Base-by-base conservation (phyloP, 2,797 vertebrate genomes). In the Salarias fasciatus region DNA sequence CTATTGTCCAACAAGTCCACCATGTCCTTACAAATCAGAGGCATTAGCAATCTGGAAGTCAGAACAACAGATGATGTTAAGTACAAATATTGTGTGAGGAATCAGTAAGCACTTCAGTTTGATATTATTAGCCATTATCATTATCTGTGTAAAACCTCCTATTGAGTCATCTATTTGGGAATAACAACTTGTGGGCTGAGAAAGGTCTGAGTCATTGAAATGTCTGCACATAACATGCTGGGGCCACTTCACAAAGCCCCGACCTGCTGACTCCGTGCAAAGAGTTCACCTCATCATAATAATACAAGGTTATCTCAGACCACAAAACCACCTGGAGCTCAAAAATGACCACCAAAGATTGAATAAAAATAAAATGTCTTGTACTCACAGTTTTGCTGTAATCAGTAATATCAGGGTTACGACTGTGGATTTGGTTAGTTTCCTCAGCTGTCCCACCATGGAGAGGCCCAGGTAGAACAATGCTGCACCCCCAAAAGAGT, bases 341-440 rank as follows among this genome's bases (percentile, higher is more conserved):
- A 3, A 29, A 45, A 70, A 63, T 45, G 4, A n/a, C 33, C 5
- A 41, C 41, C 0, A 30, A 18, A 24, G 3, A 2, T 37, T 14
- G 66, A 33, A 33, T 5, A 60, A 61, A 14, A 30, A 0, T 0
- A 43, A 31, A 7, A 33, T 6, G 24, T 44, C 50, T 68, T 63
- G 4, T 30, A 97, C 97, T 98, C 84, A 99, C 97, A 99, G 92
- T 94, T 99, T 99, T 58, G 96, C 97, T 30, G 97, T 99, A 75
- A 94, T 94, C 80, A 99, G 97, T 72, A 99, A 92, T 80, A 96
- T 96, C 64, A 99, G 90, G 14, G 95, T 92, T 64, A 98, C 92
- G 47, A 96, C 94, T 5, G 96, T 96, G 62, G 94, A 94, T 76
- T 92, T 95, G 83, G 95, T 96, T 71, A 99, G 77, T 72, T 93